These are phyloP conservation scores for Boloria euphrosyne DNA, from an alignment of 2,888 invertebrate species.

Conservation along the genomic window DNA sequence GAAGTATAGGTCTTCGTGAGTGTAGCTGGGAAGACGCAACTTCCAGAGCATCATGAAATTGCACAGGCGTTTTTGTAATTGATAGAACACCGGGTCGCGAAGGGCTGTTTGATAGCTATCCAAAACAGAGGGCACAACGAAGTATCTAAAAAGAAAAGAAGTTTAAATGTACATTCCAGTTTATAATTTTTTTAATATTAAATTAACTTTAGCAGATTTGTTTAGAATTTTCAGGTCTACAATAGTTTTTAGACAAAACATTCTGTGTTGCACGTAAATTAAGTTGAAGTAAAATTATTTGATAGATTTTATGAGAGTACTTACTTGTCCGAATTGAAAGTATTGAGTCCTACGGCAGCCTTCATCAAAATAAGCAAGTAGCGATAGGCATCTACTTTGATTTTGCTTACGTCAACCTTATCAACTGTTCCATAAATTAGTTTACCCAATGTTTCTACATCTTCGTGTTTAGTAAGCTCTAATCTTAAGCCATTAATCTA, in stretches of 20 bases:
- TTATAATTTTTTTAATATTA: too few relatives aligned
- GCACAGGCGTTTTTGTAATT: conserved; percentile 84
- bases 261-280: too few relatives aligned
- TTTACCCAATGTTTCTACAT: conserved; percentile 79
- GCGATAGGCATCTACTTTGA: conserved; percentile 74
- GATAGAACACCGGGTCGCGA: conserved; percentile 89
- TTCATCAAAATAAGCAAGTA: conserved; percentile 81
- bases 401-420: conserved; percentile 62
- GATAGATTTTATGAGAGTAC: conserved; percentile 37
- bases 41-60: conserved; percentile 83
- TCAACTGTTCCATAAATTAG: conserved; percentile 72
- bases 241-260: too few relatives aligned
- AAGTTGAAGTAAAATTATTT: too few relatives aligned
- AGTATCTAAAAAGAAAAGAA: conserved; percentile 56
- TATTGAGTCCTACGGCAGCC: conserved; percentile 68
- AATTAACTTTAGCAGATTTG: too few relatives aligned
- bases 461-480: conserved; percentile 69
- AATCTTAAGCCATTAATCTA: conserved; percentile 66
- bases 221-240: too few relatives aligned
- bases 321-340: conserved; percentile 62
- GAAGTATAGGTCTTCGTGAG: conserved; percentile 82
- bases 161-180: background rate
- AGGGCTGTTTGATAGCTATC: conserved; percentile 85
- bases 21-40: conserved; percentile 81
- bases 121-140: conserved; percentile 80